Conservation (phyloP, 2,113 vertebrate genomes). For the Nycticryphes semicollaris region DNA sequence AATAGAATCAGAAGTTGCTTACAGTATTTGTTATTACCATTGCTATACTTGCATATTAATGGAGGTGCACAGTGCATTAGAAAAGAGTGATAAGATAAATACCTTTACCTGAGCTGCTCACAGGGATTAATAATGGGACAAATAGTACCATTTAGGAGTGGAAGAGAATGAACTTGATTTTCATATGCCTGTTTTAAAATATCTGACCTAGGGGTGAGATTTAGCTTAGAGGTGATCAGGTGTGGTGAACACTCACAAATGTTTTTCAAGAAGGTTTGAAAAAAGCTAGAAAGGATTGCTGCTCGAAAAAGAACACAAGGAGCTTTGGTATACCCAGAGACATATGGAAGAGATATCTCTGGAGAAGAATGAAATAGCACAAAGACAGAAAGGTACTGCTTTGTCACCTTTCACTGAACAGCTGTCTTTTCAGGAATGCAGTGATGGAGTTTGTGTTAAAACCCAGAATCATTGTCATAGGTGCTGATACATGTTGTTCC, state of each 20-base stretch:
- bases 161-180: neutral
- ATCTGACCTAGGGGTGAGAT: neutral
- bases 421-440: neutral
- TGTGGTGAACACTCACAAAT: neutral
- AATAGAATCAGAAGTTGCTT: neutral
- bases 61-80: accelerated
- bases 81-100: neutral
- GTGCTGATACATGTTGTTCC: neutral
- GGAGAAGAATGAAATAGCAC: neutral
- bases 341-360: neutral
- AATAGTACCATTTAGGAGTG: neutral
- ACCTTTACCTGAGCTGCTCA: neutral
- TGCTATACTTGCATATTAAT: neutral
- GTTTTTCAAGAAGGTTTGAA: neutral
- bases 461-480: neutral
- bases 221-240: neutral
- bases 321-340: neutral
- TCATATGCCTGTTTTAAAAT: neutral
- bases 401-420: neutral
- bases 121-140: neutral
- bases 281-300: neutral
- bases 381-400: neutral
- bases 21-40: neutral
- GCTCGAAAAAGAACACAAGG: neutral
- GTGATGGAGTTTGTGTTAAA: neutral